These are phyloP conservation scores for Embiotoca jacksoni DNA, from an alignment of 2,113 vertebrate genomes.

Conservation along the genomic window DNA sequence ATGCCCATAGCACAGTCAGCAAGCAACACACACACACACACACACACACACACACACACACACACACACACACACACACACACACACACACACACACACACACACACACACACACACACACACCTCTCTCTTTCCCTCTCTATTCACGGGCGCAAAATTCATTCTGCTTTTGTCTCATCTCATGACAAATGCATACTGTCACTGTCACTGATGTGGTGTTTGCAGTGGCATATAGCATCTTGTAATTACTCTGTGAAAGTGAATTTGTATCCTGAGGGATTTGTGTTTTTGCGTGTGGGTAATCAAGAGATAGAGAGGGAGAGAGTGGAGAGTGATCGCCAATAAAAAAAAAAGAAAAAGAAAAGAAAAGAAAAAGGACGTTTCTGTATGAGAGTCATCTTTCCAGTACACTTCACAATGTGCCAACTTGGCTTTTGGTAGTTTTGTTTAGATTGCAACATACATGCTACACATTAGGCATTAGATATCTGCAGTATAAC, in stretches of 20 bases:
- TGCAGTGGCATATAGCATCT: slow-evolving; percentile 79
- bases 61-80: too few relatives aligned
- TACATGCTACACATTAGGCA: slow-evolving; percentile 14
- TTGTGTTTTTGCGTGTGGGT: slow-evolving; percentile 68
- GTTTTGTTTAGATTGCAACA: slow-evolving; percentile 30
- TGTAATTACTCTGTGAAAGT: slow-evolving; percentile 83
- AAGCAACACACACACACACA: slow-evolving; percentile 44
- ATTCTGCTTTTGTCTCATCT: slow-evolving; percentile 78
- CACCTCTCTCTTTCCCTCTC: slow-evolving; percentile 39
- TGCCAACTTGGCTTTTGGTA: slow-evolving; percentile 38
- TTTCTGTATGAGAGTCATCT: slow-evolving; percentile 33
- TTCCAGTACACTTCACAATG: slow-evolving; percentile 59
- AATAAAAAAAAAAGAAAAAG: slow-evolving; percentile 47
- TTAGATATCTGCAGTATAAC: not conserved
- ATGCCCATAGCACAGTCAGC: slow-evolving; percentile 73
- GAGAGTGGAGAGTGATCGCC: slow-evolving; percentile 64
- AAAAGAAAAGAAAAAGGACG: not conserved
- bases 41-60: too few relatives aligned
- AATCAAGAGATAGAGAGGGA: slow-evolving; percentile 77
- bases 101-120: not conserved
- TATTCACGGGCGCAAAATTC: slow-evolving; percentile 71
- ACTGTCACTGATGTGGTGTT: slow-evolving; percentile 79
- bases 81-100: too few relatives aligned
- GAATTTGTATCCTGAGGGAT: slow-evolving; percentile 78
- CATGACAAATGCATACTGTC: slow-evolving; percentile 81